Conservation (phyloP, 2,113 vertebrate species). For the Rousettus leschenaultii region DNA sequence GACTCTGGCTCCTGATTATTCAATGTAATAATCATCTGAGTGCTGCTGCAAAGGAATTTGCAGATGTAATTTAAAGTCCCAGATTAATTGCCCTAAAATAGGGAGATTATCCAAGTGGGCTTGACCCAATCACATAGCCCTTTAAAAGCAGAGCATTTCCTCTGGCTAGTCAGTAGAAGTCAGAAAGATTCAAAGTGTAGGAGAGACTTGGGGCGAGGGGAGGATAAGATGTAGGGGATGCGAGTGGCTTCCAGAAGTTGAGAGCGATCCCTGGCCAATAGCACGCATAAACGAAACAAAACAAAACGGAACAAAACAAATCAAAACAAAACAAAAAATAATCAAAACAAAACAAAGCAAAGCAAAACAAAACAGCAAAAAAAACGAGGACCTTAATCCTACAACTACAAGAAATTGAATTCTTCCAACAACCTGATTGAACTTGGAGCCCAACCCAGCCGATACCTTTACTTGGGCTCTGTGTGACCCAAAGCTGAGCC, state of each 20-base stretch:
- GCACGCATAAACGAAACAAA: neutral
- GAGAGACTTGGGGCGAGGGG: too few relatives aligned
- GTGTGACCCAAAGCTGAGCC: neutral
- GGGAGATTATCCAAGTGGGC: neutral
- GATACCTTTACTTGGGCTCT: neutral
- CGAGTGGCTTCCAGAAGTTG: neutral
- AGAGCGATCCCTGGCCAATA: neutral
- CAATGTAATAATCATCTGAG: neutral
- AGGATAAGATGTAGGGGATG: accelerated
- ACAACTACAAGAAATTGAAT: neutral
- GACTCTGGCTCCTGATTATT: neutral
- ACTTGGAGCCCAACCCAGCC: neutral
- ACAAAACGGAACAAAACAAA: too few relatives aligned
- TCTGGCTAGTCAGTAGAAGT: neutral
- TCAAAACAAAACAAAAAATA: neutral
- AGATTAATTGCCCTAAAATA: neutral
- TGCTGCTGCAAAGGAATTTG: neutral
- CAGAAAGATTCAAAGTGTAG: neutral
- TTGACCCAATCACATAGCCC: neutral
- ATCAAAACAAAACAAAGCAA: neutral
- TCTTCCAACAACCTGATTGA: neutral
- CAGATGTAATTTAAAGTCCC: neutral
- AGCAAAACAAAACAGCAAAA: too few relatives aligned
- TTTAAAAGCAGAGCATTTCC: neutral
- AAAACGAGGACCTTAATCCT: neutral